Evolutionary conservation across 2,113 vertebrate genomes (phyloP).

Genomic region (Scytalopus superciliaris): DNA sequence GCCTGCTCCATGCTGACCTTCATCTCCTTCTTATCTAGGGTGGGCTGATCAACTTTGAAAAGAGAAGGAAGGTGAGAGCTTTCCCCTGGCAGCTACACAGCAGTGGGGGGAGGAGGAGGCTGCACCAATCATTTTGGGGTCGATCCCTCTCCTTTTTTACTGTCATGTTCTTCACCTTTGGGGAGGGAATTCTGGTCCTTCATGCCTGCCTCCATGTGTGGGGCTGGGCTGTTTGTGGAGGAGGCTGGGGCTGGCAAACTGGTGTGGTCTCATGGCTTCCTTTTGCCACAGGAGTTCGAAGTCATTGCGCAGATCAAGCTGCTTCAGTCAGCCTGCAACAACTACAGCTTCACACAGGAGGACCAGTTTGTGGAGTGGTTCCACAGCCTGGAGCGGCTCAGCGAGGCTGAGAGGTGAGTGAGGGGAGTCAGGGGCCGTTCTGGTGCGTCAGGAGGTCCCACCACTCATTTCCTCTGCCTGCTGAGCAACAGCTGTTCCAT

Average conservation of each 20-base stretch:
- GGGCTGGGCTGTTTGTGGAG: neutral
- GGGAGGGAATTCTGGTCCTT: neutral
- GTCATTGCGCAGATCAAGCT: slow-evolving; percentile 97
- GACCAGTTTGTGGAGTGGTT: slow-evolving; percentile 89
- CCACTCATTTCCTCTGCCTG: fast-evolving
- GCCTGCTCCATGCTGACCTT: neutral
- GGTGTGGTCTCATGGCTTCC: neutral
- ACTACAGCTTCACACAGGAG: slow-evolving; percentile 90
- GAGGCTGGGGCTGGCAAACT: neutral
- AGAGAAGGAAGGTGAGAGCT: slow-evolving; percentile 90
- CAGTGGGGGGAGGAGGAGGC: neutral
- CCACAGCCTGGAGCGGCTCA: slow-evolving; percentile 83
- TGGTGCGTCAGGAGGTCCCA: fast-evolving
- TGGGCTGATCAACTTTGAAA: slow-evolving; percentile 96
- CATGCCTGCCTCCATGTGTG: fast-evolving
- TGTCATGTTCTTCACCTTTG: neutral
- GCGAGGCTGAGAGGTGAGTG: slow-evolving; percentile 88
- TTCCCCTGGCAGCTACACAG: neutral
- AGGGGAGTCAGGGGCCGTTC: fast-evolving
- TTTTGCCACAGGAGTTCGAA: slow-evolving; percentile 86
- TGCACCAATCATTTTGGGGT: neutral
- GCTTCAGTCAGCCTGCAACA: slow-evolving; percentile 95
- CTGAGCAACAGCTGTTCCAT: neutral
- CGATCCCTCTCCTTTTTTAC: neutral
- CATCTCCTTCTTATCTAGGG: slow-evolving; percentile 74